phyloP scores from a whole-genome alignment of 2,888 invertebrate species.

The Germaria angustata region DNA sequence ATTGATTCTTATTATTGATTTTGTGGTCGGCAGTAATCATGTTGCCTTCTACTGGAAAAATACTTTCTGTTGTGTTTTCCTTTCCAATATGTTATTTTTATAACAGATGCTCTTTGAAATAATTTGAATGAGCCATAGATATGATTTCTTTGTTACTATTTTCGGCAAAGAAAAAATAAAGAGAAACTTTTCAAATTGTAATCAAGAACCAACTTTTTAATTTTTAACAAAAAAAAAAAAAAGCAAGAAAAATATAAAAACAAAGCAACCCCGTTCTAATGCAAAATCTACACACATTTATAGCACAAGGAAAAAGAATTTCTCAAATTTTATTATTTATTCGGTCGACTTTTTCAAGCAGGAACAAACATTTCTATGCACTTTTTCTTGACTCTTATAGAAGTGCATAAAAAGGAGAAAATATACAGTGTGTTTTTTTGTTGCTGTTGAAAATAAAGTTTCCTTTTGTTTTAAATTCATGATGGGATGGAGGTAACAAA shows the following conservation, averaged over 20 bases:
- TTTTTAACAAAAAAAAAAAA: no score
- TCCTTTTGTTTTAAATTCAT: slow-evolving; percentile 13
- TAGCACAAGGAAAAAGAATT: slow-evolving; percentile 19
- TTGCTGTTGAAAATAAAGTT: slow-evolving; percentile 44
- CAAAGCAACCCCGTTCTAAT: slow-evolving; percentile 1
- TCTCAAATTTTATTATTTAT: slow-evolving; percentile 3
- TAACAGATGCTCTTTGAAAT: no score
- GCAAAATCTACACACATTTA: not conserved
- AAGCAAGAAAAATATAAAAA: not conserved
- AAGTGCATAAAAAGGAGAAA: slow-evolving; percentile 14
- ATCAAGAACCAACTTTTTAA: no score
- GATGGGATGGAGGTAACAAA: slow-evolving; percentile 6
- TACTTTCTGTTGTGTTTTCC: no score
- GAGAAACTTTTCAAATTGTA: no score
- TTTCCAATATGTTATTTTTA: no score
- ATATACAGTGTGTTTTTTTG: not conserved
- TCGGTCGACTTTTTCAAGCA: not conserved
- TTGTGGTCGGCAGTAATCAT: no score
- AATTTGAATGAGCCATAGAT: no score
- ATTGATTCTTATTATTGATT: not conserved
- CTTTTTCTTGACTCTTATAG: slow-evolving; percentile 24
- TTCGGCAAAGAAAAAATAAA: no score
- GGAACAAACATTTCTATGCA: slow-evolving; percentile 3
- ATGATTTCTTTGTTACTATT: no score
- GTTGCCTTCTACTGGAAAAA: no score